Evolutionary conservation across 2,113 vertebrate species (phyloP).

Genomic region (Chionomys nivalis): DNA sequence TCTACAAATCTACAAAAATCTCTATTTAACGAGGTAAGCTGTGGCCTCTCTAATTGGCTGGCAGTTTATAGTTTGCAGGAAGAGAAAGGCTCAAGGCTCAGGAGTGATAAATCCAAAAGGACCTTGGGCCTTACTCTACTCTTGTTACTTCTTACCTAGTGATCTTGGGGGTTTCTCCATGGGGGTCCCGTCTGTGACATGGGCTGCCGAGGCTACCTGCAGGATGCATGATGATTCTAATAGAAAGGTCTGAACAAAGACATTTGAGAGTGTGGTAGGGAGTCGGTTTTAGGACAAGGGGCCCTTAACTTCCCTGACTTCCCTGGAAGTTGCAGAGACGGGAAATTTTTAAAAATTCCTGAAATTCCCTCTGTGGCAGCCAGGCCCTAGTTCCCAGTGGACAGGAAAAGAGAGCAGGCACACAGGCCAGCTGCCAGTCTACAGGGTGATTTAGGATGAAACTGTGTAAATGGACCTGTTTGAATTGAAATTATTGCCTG

Average conservation of each 20-base stretch:
- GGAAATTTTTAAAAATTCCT: neutral
- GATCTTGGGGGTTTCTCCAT: neutral
- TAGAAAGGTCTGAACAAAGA: neutral
- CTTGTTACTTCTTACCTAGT: neutral
- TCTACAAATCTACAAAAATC: conserved; percentile 68
- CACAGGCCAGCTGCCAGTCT: neutral
- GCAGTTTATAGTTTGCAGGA: conserved; percentile 69
- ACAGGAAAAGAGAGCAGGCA: neutral
- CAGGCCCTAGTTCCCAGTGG: neutral
- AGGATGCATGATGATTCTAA: neutral
- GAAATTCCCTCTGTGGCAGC: neutral
- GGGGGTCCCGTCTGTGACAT: neutral
- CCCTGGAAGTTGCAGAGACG: neutral
- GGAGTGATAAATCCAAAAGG: neutral
- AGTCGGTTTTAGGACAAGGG: neutral
- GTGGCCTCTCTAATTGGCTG: conserved; percentile 49
- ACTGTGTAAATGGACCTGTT: neutral
- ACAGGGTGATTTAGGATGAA: neutral
- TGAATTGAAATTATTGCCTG: conserved; percentile 39
- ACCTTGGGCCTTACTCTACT: neutral
- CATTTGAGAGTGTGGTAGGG: neutral
- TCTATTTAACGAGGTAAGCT: conserved; percentile 61
- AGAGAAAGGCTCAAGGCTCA: conserved; percentile 36
- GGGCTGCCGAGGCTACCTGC: neutral
- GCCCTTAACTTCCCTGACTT: neutral